These are phyloP conservation scores for Lucilia sericata DNA, from an alignment of 1,140 invertebrate species.

Conservation along the genomic window DNA sequence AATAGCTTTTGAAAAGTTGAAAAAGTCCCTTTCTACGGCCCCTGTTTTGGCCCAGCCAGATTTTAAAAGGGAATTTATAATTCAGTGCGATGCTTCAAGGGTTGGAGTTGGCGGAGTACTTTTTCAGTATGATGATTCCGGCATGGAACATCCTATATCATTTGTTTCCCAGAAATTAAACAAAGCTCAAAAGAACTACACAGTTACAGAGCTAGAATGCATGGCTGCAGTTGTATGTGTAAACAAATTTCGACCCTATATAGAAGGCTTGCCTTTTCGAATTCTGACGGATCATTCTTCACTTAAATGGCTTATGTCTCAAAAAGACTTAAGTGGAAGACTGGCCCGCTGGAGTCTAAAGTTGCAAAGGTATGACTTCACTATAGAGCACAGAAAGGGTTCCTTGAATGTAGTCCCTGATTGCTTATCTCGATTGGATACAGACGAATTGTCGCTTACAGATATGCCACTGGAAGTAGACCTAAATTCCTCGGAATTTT, in stretches of 20 bases:
- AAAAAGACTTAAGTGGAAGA: no score
- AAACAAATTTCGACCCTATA: neutral
- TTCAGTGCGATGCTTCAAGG: neutral
- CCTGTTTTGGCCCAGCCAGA: no score
- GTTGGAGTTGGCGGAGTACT: neutral
- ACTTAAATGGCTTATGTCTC: neutral
- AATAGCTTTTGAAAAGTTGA: neutral
- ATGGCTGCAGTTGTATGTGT: neutral
- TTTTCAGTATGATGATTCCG: neutral
- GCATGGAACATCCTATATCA: neutral
- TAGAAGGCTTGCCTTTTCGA: neutral
- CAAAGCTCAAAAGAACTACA: no score
- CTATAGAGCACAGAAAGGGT: neutral
- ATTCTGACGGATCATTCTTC: neutral
- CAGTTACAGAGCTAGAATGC: no score
- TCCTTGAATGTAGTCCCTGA: neutral
- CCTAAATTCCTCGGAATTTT: neutral
- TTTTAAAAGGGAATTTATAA: neutral
- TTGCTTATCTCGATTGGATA: neutral
- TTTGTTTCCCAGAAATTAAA: neutral
- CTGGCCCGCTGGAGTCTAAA: no score
- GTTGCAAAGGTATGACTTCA: neutral
- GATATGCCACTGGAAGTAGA: neutral
- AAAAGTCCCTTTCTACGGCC: neutral
- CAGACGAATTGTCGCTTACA: neutral